Evolutionary conservation across 2,888 invertebrate species (phyloP), one percentile per base, ranked within the genome.

Genomic region (Anoncus sp.): DNA sequence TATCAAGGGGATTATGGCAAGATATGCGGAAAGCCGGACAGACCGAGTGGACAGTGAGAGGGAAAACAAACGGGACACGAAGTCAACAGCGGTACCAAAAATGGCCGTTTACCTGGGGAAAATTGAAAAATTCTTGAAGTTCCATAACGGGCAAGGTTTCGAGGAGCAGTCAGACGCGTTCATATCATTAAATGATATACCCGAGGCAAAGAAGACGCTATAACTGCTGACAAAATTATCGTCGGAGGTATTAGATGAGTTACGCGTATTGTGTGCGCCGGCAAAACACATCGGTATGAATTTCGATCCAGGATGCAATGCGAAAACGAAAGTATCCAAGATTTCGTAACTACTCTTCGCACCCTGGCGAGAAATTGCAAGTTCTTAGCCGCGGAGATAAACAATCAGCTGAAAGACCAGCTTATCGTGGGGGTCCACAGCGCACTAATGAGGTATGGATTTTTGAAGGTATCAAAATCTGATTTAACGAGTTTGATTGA

Each of bases 321-420:
- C 31, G 22, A 12, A 12, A 59, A 20, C 20, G 66, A 74, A 35
- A 20, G 47, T 14, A 49, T 74, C 7, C 49, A 67, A 63, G 75
- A 60, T 7, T 59, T 40, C 22, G 24, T 76, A 38, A 60, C 27
- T 31, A 38, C 49, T 7, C 31, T 75, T 16, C 35, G 66, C 49
- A 70, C 27, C 9, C n/a, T 57, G 12, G 57, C 70, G 1, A 31
- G 14, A 16, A 35, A 63, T 63, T 76, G 59, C 24, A 22, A 71
- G n/a, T 76, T 76, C 49, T 2, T 35, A 18, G 2, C 20, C 16
- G 4, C 27, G 4, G 76, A 71, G 14, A 12, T 62, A 14, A 49
- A 76, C 7, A 57, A 47, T 9, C 51, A 71, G 2, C 10, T 71
- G 6, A 71, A 63, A 49, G 65, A 71, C 24, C 76, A 76, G 24